Base-by-base conservation (phyloP, 2,888 invertebrate species). In the Agonum fuliginosum region DNA sequence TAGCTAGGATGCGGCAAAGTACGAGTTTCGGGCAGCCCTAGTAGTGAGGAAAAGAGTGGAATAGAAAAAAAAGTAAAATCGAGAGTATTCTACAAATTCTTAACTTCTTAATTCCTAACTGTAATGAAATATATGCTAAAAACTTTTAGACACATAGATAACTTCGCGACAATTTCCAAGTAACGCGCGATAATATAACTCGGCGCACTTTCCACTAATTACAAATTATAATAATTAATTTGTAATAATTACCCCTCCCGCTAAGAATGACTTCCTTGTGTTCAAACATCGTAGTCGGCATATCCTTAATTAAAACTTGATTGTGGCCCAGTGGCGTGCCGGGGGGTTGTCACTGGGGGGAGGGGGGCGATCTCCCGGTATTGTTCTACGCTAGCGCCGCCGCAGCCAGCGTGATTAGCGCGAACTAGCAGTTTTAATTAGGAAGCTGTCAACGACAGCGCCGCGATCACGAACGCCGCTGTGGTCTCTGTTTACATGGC, bases 371-470 rank as follows among this genome's bases (percentile, higher is more conserved):
- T n/a, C n/a, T n/a, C n/a, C n/a, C n/a, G 54, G 24, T 54, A 69
- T 46, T 69, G 69, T 43, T 69, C 69, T 43, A 22, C 67, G 67
- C 19, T n/a, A 22, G 41, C 43, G 67, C 24, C 5, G 10, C 69
- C 43, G n/a, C 46, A 41, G 41, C 17, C 37, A 19, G 69, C 12
- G 69, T 69, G 69, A 69, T 69, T 69, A 69, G 69, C 69, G 43
- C 69, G 69, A 69, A 69, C 69, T 69, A 69, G 69, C 43, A 69
- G 46, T 69, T 69, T 69, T 69, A 69, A 69, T 69, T 69, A 69
- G 69, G 69, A 69, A 69, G 24, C 69, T 69, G 69, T 69, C 69
- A 69, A 17, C 17, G 58, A 5, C 58, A 69, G 24, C 17, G 58
- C n/a, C 58, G 30, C 58, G 58, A 12, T 62, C 58, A 62, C 58